Conservation (phyloP, 2,888 invertebrate genomes). For the Anagyrus pseudococci region DNA sequence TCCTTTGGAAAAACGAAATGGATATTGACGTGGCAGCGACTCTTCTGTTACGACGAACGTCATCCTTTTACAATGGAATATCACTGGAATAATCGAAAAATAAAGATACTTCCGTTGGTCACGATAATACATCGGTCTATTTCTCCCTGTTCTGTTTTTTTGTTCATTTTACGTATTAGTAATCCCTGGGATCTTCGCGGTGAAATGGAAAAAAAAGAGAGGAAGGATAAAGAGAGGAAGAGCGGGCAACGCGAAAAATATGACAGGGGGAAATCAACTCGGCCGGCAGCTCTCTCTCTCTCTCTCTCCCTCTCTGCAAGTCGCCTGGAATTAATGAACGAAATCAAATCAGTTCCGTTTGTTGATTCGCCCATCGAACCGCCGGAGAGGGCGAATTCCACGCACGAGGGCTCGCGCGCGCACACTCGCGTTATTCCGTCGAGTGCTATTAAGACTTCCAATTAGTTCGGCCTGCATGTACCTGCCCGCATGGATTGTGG, state of each 20-base stretch:
- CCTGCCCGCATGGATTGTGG: background rate
- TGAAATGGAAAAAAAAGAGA: background rate
- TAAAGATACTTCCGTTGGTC: no score
- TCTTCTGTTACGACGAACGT: conserved; percentile 1
- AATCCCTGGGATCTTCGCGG: no score
- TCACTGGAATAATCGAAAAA: no score
- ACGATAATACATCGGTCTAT: no score
- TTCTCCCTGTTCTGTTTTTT: no score
- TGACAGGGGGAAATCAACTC: no score
- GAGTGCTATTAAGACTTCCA: conserved; percentile 56
- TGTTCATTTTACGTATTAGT: no score
- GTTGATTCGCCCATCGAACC: conserved; percentile 47
- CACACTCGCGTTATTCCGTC: conserved; percentile 48
- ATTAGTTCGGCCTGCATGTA: conserved; percentile 47
- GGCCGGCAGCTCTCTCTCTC: no score
- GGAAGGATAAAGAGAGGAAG: conserved; percentile 8
- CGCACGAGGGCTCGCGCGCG: conserved; percentile 45
- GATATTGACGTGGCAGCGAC: conserved; percentile 13
- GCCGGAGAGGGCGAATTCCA: conserved; percentile 46
- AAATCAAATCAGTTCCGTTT: conserved; percentile 55
- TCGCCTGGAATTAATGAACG: conserved; percentile 55
- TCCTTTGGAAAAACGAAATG: background rate
- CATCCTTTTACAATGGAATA: no score
- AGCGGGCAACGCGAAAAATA: no score
- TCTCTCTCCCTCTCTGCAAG: conserved; percentile 47